Base-by-base conservation (phyloP, 2,797 vertebrate species). In the Pangasius mekongensis region DNA sequence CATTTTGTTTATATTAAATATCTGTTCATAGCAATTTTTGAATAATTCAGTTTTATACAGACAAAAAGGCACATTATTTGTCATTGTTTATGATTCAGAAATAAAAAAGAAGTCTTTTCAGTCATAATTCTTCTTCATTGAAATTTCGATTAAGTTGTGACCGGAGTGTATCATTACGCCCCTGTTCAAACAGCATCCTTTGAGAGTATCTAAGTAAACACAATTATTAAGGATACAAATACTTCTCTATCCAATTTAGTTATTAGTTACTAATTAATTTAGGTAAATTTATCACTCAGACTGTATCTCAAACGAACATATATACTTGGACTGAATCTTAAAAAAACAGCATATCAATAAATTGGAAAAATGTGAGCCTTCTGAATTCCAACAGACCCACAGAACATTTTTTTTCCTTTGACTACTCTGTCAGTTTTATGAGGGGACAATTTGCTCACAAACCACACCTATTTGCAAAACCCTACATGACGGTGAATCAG, bases 401-500 rank as follows among this genome's bases (percentile, higher is more conserved):
- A 74, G 52, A 22, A 2, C n/a, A 10, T 69, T 24, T 7, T 71
- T 83, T 74, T 69, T 67, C 24, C 8, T n/a, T 54, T 47, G 3
- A 64, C 74, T 56, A 10, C 76, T 73, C 33, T 69, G 43, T 73
- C 52, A 24, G 33, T 82, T 87, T 60, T 47, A 87, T 39, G 47
- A 81, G 52, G 14, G 78, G 36, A 71, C 30, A 27, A 27, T 69
- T 71, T 71, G 49, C 49, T 71, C 66, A 85, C 30, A 71, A 71
- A 73, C 64, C 77, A 71, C 64, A 87, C 86, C 86, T 81, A 43
- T 43, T 22, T 58, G 33, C 24, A 30, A 56, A 71, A 71, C 77
- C 52, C 24, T 69, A n/a, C 13, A 22, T n/a, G 49, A 56, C 9
- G 62, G 76, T 86, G 74, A 71, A 58, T 39, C 49, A 56, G 52